These are phyloP conservation scores for Merodon equestris DNA, from an alignment of 2,888 invertebrate genomes.

Conservation along the genomic window DNA sequence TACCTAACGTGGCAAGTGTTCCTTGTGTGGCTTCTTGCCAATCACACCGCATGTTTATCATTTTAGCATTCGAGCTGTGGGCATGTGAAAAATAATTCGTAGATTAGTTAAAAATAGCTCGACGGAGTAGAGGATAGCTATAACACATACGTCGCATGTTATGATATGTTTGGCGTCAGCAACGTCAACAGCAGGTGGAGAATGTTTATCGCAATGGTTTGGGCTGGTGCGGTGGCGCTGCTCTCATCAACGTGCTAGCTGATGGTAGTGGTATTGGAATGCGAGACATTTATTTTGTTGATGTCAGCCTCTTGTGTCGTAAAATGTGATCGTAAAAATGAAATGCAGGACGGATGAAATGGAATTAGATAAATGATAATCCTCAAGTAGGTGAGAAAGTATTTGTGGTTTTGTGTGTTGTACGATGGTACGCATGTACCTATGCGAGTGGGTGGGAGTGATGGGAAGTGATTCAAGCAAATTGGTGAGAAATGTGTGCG, in stretches of 20 bases:
- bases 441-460: too few species aligned
- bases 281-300: constrained; percentile 21
- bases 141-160: constrained; percentile 4
- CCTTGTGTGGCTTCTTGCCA: too few species aligned
- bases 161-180: constrained; percentile 33
- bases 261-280: constrained; percentile 3
- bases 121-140: constrained; percentile 14
- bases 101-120: constrained; percentile 29
- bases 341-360: constrained; percentile 1
- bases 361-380: background rate
- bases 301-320: constrained; percentile 23
- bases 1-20: too few species aligned
- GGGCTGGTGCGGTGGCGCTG: background rate
- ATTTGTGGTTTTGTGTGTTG: too few species aligned
- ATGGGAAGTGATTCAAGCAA: too few species aligned
- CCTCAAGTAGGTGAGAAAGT: too few species aligned
- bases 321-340: constrained; percentile 14
- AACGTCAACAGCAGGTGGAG: constrained; percentile 36
- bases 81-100: too few species aligned
- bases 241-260: too few species aligned
- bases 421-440: too few species aligned
- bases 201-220: constrained; percentile 32
- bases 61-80: too few species aligned
- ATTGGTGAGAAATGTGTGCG: too few species aligned
- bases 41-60: too few species aligned